Conservation (phyloP, 2,113 vertebrate species). For the Pteropus alecto region DNA sequence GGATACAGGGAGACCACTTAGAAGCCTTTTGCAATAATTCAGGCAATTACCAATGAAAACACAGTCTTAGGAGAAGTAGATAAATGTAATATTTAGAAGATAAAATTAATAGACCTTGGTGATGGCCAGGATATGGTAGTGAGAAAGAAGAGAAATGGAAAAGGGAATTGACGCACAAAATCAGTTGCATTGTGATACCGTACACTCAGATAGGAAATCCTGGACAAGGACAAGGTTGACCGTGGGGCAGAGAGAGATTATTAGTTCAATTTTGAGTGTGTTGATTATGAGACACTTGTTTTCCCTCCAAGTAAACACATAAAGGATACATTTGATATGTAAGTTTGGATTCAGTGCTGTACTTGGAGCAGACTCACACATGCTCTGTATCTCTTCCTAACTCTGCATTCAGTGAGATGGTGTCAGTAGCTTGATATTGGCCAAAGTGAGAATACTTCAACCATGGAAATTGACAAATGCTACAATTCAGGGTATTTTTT, state of each 20-base stretch:
- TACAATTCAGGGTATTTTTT: neutral
- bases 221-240: neutral
- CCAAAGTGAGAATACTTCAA: neutral
- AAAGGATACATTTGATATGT: neutral
- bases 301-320: neutral
- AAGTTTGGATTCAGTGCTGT: too few relatives aligned
- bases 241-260: neutral
- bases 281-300: neutral
- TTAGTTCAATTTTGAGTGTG: neutral
- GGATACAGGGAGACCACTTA: neutral
- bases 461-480: neutral
- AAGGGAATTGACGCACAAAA: neutral
- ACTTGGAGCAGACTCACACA: accelerated
- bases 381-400: neutral
- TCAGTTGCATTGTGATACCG: neutral
- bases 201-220: neutral
- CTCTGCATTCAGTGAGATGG: too few relatives aligned
- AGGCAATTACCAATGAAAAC: neutral
- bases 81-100: neutral
- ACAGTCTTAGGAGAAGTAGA: neutral
- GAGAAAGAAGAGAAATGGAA: neutral
- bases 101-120: neutral
- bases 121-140: too few relatives aligned
- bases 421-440: neutral
- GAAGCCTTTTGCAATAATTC: neutral